These are phyloP conservation scores for Plutella xylostella DNA, from an alignment of 2,888 invertebrate genomes.

Conservation along the genomic window DNA sequence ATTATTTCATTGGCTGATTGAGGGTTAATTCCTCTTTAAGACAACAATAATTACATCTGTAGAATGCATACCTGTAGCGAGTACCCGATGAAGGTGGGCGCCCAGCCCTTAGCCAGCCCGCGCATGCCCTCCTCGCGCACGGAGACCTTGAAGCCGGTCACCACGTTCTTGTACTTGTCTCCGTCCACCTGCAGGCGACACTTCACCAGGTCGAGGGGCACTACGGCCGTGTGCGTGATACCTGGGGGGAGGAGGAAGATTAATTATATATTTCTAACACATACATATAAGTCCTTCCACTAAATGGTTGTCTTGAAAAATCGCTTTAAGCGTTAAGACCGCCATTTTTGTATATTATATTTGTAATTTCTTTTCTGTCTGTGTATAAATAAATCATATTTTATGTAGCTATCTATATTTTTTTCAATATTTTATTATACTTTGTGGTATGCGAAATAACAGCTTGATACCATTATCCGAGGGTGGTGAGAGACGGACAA, in stretches of 20 bases:
- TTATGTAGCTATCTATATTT: too few species aligned
- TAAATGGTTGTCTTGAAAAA: too few species aligned
- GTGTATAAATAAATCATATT: too few species aligned
- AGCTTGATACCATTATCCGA: too few species aligned
- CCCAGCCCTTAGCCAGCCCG: constrained; percentile 95
- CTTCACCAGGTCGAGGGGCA: constrained; percentile 95
- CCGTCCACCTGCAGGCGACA: constrained; percentile 94
- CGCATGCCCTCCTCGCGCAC: constrained; percentile 86
- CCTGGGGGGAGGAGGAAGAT: constrained; percentile 65
- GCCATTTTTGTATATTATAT: too few species aligned
- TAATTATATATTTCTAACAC: not conserved
- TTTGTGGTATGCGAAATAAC: too few species aligned
- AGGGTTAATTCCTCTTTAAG: too few species aligned
- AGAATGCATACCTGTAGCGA: constrained; percentile 81
- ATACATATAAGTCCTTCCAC: too few species aligned
- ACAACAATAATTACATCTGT: too few species aligned
- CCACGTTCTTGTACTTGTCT: constrained; percentile 90
- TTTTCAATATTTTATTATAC: not conserved
- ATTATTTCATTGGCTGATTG: too few species aligned
- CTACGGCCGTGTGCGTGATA: constrained; percentile 91
- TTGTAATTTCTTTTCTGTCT: too few species aligned
- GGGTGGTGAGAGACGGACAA: not conserved
- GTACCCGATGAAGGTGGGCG: constrained; percentile 97
- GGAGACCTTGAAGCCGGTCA: constrained; percentile 87
- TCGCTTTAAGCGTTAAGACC: too few species aligned